A percentile compares a stretch with the other conserved stretches of the same genome.
Conservation (phyloP, 1,140 invertebrate species). For the Drosophila biarmipes region DNA sequence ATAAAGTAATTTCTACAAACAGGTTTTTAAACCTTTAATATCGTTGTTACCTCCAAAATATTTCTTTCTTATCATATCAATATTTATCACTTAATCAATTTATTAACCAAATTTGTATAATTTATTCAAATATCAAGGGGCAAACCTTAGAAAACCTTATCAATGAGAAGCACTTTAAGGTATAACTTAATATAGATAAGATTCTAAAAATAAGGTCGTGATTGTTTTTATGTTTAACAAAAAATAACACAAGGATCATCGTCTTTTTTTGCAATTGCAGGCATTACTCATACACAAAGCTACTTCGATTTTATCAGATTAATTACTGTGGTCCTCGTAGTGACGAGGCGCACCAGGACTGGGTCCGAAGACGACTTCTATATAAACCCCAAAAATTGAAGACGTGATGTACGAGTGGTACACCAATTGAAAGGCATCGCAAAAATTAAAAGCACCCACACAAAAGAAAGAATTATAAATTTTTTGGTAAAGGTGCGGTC, state of each 20-base stretch:
- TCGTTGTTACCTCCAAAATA: not conserved
- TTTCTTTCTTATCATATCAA: not conserved
- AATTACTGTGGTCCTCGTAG: no score
- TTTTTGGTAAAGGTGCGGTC: no score
- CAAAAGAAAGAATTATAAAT: no score
- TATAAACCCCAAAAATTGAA: no score
- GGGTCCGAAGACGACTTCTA: no score
- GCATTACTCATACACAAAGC: not conserved
- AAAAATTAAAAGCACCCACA: no score
- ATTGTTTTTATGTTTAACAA: not conserved
- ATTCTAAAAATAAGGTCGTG: not conserved
- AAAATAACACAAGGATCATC: not conserved
- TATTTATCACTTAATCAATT: not conserved
- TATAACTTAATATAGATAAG: conserved; percentile 18
- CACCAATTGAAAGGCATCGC: no score
- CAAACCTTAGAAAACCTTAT: conserved; percentile 3
- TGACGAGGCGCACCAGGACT: no score
- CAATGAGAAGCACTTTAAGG: conserved; percentile 6
- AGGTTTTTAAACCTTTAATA: no score
- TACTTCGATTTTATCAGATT: not conserved
- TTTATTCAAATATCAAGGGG: not conserved
- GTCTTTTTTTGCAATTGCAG: not conserved
- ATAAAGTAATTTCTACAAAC: no score
- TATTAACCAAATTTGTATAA: not conserved
- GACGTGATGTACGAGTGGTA: no score